Evolutionary conservation across 2,888 invertebrate species (phyloP).

Genomic region (Malthinus seriepunctatus): DNA sequence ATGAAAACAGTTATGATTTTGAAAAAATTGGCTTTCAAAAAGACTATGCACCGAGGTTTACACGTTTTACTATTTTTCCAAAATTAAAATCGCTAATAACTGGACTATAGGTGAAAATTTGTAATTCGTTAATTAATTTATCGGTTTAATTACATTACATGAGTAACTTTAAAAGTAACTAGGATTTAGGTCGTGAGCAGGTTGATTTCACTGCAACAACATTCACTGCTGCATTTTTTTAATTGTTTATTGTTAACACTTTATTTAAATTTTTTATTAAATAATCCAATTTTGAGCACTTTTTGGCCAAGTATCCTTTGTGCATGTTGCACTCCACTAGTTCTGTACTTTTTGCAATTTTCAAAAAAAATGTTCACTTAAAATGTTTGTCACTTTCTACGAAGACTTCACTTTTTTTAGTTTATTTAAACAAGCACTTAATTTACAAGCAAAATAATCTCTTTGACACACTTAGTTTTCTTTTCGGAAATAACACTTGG

Average conservation of each 20-base stretch:
- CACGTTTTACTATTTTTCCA: too few relatives aligned
- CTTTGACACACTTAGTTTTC: not conserved
- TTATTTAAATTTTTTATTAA: not conserved
- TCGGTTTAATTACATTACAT: too few relatives aligned
- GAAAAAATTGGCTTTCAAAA: too few relatives aligned
- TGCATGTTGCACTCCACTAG: not conserved
- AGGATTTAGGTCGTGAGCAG: slow-evolving; percentile 31
- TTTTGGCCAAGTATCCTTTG: not conserved
- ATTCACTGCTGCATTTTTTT: slow-evolving; percentile 10
- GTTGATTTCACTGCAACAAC: slow-evolving; percentile 28
- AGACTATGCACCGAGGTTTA: too few relatives aligned
- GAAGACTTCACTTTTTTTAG: not conserved
- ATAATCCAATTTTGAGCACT: too few relatives aligned
- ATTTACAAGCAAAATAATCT: not conserved
- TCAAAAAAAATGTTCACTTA: not conserved
- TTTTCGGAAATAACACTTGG: not conserved
- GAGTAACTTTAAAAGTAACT: slow-evolving; percentile 21
- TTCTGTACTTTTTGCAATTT: not conserved
- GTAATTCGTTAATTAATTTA: too few relatives aligned
- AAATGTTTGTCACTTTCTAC: not conserved
- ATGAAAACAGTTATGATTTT: too few relatives aligned
- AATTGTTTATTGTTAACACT: not conserved
- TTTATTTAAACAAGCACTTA: not conserved
- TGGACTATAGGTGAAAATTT: too few relatives aligned
- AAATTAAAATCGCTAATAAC: too few relatives aligned